A percentile compares a stretch with the other conserved stretches of the same genome.
Conservation (phyloP, 2,113 vertebrate species). For the Aptenodytes forsteri region DNA sequence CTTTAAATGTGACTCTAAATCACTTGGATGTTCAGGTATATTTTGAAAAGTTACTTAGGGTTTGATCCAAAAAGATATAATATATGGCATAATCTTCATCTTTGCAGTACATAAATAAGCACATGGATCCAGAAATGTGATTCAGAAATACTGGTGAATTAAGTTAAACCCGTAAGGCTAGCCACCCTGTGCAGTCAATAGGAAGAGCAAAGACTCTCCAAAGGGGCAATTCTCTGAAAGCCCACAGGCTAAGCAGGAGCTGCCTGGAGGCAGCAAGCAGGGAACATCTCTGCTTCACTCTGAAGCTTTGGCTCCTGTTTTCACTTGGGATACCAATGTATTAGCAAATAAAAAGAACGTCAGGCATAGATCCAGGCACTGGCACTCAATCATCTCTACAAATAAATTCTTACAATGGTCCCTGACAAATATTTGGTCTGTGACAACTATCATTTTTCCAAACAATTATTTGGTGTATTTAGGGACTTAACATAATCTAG, state of each 20-base stretch:
- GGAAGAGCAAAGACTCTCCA: not conserved
- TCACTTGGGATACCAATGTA: not conserved
- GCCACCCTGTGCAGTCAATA: not conserved
- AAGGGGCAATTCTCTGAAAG: not conserved
- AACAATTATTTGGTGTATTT: not conserved
- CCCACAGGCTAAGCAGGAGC: not conserved
- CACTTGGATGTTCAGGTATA: not conserved
- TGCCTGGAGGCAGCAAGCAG: not conserved
- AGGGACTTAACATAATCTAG: not conserved
- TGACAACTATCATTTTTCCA: not conserved
- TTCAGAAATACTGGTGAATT: not conserved
- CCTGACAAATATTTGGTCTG: not conserved
- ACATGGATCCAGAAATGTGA: accelerated
- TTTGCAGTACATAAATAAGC: not conserved
- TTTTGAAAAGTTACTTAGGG: not conserved
- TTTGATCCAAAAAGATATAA: not conserved
- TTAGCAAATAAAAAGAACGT: not conserved
- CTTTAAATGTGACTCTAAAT: not conserved
- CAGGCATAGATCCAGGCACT: not conserved
- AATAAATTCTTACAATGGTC: not conserved
- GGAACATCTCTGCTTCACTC: not conserved
- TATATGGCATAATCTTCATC: not conserved
- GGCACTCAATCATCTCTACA: not conserved
- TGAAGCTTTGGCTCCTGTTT: not conserved
- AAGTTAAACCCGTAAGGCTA: not conserved